Evolutionary conservation across 2,888 invertebrate genomes (phyloP).

Genomic region (Seira ritae): DNA sequence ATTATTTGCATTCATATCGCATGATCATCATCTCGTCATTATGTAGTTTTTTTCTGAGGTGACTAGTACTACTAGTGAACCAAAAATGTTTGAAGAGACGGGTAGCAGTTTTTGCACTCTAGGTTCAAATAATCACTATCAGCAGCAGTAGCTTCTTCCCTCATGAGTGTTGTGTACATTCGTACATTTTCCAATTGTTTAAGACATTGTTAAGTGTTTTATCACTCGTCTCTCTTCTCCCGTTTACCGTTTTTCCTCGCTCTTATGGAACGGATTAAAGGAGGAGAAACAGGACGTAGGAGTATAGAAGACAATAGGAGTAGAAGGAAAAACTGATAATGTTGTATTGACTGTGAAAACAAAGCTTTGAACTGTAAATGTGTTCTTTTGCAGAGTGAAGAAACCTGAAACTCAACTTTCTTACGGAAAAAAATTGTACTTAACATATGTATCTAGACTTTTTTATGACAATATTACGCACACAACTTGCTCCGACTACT

Average conservation of each 20-base stretch:
- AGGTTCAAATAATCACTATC: conserved; percentile 27
- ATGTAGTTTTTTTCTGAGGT: background rate
- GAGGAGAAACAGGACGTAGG: conserved; percentile 22
- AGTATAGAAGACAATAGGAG: background rate
- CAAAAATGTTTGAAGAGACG: background rate
- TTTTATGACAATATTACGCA: conserved; percentile 55
- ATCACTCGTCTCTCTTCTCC: conserved; percentile 44
- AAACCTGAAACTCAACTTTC: conserved; percentile 60
- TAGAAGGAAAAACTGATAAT: background rate
- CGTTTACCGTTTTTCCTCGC: background rate
- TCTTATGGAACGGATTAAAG: background rate
- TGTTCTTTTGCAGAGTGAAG: conserved; percentile 12
- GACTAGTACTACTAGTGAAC: background rate
- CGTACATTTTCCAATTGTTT: conserved; percentile 17
- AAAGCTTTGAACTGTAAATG: background rate
- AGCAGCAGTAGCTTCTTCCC: conserved; percentile 11
- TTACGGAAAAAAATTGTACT: conserved; percentile 19
- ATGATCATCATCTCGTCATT: conserved; percentile 31
- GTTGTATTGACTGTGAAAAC: background rate
- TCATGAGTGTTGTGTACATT: conserved; percentile 1
- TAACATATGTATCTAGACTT: background rate
- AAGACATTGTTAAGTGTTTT: conserved; percentile 59
- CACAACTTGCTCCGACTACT: background rate
- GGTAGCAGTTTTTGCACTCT: conserved; percentile 39
- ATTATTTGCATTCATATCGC: conserved; percentile 44